Evolutionary conservation across 2,113 vertebrate genomes (phyloP), one percentile per base, ranked within the genome.

Genomic region (Oryzias javanicus): DNA sequence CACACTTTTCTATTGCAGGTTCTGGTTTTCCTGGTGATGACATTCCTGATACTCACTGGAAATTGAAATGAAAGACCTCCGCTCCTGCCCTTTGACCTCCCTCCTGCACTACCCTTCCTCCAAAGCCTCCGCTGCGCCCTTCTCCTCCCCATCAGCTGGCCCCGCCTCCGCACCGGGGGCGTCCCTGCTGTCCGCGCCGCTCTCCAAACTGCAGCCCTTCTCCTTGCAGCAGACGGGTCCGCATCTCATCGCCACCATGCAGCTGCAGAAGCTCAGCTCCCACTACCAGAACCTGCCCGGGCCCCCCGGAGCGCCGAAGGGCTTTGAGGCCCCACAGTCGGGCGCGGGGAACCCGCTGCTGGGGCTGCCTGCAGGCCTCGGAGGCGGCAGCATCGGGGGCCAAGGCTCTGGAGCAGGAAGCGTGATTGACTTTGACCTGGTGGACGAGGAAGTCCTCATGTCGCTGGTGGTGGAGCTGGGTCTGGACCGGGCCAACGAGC

Each of bases 391-490:
- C 25, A 57, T 74, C 64, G 79, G 64, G 6, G 73, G 58, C 76
- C 87, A 81, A 25, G 48, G 49, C 47, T 19, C 82, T 41, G 51
- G 25, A 22, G 42, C 78, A 40, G 79, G 78, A 40, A 83, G 86
- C 6, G 74, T 92, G 61, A 90, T 92, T 3, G 91, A 94, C 79
- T 93, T 91, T 1, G 92, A 94, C 60, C 88, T 88, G 0, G 90
- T 93, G 70, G 94, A 94, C 52, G 91, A 95, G 78, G 94, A 94
- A 47, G 92, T 92, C 8, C 90, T 95, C 58, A 91, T 92, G 88
- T 91, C 91, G 0, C 81, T 95, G 82, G 91, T 94, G 78, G 88
- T 94, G 66, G 93, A 95, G 80, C 76, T 95, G 27, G 94, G 93
- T 20, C 83, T 96, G 81, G 93, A 93, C 78, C 80, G 88, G 41